phyloP scores from a whole-genome alignment of 2,888 invertebrate species.

The Apotomis betuletana region DNA sequence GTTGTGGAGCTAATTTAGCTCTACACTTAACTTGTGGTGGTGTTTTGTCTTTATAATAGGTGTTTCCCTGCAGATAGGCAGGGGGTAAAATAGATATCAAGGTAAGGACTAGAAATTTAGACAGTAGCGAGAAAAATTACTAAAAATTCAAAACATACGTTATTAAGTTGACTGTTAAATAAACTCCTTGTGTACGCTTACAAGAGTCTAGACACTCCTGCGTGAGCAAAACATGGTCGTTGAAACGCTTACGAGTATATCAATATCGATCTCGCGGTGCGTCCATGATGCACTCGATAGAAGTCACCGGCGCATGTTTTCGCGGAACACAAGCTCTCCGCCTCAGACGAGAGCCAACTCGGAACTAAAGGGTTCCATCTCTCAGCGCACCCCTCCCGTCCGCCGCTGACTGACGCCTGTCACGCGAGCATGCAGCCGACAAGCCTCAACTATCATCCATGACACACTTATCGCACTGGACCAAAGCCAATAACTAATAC shows the following conservation, averaged over 20 bases:
- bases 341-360: slow-evolving; percentile 57
- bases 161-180: background rate
- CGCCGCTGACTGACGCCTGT: slow-evolving; percentile 64
- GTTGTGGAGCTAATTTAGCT: too few species aligned
- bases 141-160: background rate
- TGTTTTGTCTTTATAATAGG: background rate
- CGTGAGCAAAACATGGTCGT: background rate
- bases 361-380: slow-evolving; percentile 62
- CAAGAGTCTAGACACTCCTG: background rate
- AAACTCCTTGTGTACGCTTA: background rate
- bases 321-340: slow-evolving; percentile 50
- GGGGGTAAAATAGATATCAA: too few species aligned
- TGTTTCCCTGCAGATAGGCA: too few species aligned
- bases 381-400: slow-evolving; percentile 60
- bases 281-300: background rate
- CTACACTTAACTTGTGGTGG: too few species aligned
- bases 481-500: slow-evolving; percentile 56
- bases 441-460: slow-evolving; percentile 61
- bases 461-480: slow-evolving; percentile 67
- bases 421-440: slow-evolving; percentile 62
- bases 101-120: too few species aligned
- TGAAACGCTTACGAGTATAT: background rate
- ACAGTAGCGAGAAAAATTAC: too few species aligned
- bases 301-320: slow-evolving; percentile 41
- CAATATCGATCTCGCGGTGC: background rate